Conservation (phyloP, 2,113 vertebrate genomes). For the Periophthalmodon schlosseri region DNA sequence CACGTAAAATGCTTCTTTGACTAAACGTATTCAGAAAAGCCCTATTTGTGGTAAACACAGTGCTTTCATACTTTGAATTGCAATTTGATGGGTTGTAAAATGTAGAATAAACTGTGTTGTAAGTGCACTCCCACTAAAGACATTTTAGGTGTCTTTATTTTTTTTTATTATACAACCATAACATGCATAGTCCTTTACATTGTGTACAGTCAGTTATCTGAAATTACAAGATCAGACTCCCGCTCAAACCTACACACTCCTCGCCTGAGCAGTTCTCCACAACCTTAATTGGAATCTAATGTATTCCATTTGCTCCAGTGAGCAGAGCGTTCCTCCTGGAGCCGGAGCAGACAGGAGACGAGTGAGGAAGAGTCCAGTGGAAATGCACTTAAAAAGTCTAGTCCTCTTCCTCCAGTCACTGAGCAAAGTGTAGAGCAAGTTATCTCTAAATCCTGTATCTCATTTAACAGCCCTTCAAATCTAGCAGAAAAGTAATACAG, state of each 20-base stretch:
- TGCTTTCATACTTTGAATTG: no score
- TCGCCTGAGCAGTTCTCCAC: slow-evolving; percentile 56
- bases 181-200: not conserved
- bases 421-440: slow-evolving; percentile 9
- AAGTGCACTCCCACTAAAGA: not conserved
- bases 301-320: slow-evolving; percentile 69
- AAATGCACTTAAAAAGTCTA: slow-evolving; percentile 44
- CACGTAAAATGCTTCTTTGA: no score
- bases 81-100: no score
- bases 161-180: not conserved
- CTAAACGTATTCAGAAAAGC: no score
- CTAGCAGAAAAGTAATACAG: no score
- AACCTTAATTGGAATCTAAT: slow-evolving; percentile 76
- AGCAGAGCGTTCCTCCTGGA: slow-evolving; percentile 54
- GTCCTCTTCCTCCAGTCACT: slow-evolving; percentile 43
- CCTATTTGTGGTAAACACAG: no score
- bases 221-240: slow-evolving; percentile 23
- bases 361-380: not conserved
- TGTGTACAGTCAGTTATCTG: slow-evolving; percentile 5
- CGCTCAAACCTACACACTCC: slow-evolving; percentile 30
- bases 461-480: not conserved
- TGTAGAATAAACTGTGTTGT: not conserved
- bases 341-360: not conserved
- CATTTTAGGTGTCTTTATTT: not conserved
- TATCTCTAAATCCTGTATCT: not conserved